Evolutionary conservation across 2,888 invertebrate genomes (phyloP).

Genomic region (Cataglyphis cursor): DNA sequence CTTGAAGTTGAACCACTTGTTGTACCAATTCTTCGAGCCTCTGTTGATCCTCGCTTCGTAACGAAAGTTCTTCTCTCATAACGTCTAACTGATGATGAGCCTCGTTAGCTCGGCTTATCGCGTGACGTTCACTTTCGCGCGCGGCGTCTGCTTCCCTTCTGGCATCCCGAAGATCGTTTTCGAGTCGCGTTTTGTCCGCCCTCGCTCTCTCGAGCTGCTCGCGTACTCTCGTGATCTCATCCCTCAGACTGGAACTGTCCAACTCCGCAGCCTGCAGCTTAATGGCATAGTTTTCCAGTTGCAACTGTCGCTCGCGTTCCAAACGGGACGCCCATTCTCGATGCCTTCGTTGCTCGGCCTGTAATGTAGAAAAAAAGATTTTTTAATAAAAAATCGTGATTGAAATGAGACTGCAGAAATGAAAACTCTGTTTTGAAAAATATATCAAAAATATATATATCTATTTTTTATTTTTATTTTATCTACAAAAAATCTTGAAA

Average conservation of each 20-base stretch:
- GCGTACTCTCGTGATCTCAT: slow-evolving; percentile 90
- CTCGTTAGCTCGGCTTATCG: slow-evolving; percentile 86
- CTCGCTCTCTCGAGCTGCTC: slow-evolving; percentile 90
- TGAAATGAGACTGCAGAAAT: not conserved
- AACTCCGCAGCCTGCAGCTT: slow-evolving; percentile 91
- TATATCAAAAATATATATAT: too few relatives aligned
- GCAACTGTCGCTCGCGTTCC: slow-evolving; percentile 94
- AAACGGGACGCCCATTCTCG: slow-evolving; percentile 94
- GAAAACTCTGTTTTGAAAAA: not conserved
- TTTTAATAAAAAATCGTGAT: not conserved
- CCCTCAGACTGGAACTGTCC: slow-evolving; percentile 90
- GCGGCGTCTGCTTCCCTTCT: slow-evolving; percentile 87
- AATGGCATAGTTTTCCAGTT: slow-evolving; percentile 92
- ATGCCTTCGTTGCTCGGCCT: slow-evolving; percentile 95
- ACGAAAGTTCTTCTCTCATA: slow-evolving; percentile 88
- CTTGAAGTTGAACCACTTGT: slow-evolving; percentile 91
- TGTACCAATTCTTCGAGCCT: slow-evolving; percentile 92
- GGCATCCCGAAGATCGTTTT: slow-evolving; percentile 88
- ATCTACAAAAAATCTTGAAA: not conserved
- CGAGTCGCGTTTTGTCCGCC: slow-evolving; percentile 88
- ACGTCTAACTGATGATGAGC: slow-evolving; percentile 82
- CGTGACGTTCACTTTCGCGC: slow-evolving; percentile 89
- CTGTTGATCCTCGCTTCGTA: slow-evolving; percentile 91
- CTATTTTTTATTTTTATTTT: not conserved
- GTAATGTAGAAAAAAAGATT: not conserved